These are phyloP conservation scores for Meta bourneti DNA, from an alignment of 2,888 invertebrate genomes.

Conservation along the genomic window DNA sequence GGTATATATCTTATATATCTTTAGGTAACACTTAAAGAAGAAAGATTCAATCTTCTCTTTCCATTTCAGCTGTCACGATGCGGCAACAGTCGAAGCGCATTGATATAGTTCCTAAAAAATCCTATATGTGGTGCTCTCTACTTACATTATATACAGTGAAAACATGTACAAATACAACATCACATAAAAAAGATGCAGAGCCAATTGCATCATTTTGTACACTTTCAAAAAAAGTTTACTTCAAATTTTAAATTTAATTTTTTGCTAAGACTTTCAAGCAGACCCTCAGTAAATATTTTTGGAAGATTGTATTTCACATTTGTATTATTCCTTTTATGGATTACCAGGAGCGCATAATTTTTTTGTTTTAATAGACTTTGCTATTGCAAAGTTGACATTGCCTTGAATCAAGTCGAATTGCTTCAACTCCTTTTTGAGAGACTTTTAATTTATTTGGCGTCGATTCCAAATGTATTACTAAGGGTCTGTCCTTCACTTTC, in stretches of 20 bases:
- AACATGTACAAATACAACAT: slow-evolving; percentile 76
- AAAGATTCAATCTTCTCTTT: slow-evolving; percentile 46
- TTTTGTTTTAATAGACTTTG: too few relatives aligned
- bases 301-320: not conserved
- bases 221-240: slow-evolving; percentile 51
- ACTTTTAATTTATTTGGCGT: too few relatives aligned
- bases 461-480: slow-evolving; percentile 30
- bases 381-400: too few relatives aligned
- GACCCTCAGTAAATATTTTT: slow-evolving; percentile 58
- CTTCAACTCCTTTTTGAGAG: too few relatives aligned
- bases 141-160: slow-evolving; percentile 76
- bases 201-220: slow-evolving; percentile 68
- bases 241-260: slow-evolving; percentile 44
- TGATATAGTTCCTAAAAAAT: slow-evolving; percentile 62
- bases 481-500: slow-evolving; percentile 70
- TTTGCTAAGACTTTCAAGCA: slow-evolving; percentile 73
- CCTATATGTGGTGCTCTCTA: slow-evolving; percentile 73
- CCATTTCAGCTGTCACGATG: slow-evolving; percentile 45
- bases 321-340: too few relatives aligned
- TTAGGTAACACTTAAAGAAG: slow-evolving; percentile 64
- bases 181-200: slow-evolving; percentile 75
- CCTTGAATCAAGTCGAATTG: too few relatives aligned
- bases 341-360: too few relatives aligned
- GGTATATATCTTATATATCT: slow-evolving; percentile 40
- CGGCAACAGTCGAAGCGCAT: slow-evolving; percentile 67